Evolutionary conservation across 2,888 invertebrate genomes (phyloP), one percentile per base, ranked within the genome.

Genomic region (Eumerus sabulonum): DNA sequence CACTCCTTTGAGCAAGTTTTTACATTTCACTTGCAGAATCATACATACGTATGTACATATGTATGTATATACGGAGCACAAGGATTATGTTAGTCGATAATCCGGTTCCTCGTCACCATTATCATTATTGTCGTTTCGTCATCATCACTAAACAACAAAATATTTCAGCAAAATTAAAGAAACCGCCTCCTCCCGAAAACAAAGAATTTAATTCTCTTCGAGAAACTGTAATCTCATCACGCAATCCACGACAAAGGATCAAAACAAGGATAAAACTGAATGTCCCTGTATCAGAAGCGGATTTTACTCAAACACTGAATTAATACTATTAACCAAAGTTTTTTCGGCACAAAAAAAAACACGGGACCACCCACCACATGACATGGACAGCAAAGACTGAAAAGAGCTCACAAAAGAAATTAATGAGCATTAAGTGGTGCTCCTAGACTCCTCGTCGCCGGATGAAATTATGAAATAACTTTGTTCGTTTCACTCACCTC

Each of bases 201-300:
- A 76, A 72, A 56, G 67, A 71, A 67, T 62, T 67, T 57, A 60
- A 45, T 71, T 50, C 50, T 47, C 66, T 76, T 71, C 44, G 57
- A 45, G 47, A 47, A 79, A 79, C 73, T 79, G 57, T 79, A 60
- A 79, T 79, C 73, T 68, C 72, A 73, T 79, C 77, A 79, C 77
- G 77, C 68, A 79, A 73, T 68, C 40, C 48, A 14, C 38, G 59
- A 67, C 62, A 73, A 73, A 68, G 13, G 71, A 16, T 53, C 73
- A 53, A 67, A 76, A 63, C 67, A 64, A 68, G 67, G 67, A 63
- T 63, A 63, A 79, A 73, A 73, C 19, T 68, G 62, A 57, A 73
- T 68, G 51, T n/a, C n/a, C n/a, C n/a, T n/a, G n/a, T n/a, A n/a
- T n/a, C n/a, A 9, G 19, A 27, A 48, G 14, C 57, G 50, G 47